A percentile compares a stretch with the other conserved stretches of the same genome.
phyloP scores from a whole-genome alignment of 2,888 invertebrate genomes.

The Dryobotodes eremita region DNA sequence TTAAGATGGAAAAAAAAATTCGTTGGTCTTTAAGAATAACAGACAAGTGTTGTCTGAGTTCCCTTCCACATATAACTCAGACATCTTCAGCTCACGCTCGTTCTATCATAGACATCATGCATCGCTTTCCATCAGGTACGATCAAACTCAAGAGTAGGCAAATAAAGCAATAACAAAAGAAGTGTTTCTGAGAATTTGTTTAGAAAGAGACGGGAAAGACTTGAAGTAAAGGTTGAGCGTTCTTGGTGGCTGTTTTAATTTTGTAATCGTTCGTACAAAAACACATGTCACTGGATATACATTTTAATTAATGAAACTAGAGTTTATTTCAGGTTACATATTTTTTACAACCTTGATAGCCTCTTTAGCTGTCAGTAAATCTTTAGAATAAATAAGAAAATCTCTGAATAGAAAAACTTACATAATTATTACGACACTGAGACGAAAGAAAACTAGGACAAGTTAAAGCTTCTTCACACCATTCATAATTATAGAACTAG shows the following conservation, averaged over 20 bases:
- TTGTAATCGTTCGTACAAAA: not conserved
- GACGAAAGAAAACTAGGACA: constrained; percentile 12
- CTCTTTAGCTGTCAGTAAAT: not conserved
- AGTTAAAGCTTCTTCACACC: not conserved
- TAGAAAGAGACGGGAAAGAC: not conserved
- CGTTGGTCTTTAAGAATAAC: not conserved
- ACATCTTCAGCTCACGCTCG: no score
- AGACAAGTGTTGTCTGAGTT: not conserved
- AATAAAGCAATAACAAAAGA: no score
- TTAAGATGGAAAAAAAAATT: no score
- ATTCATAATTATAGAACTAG: constrained; percentile 34
- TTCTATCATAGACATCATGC: no score
- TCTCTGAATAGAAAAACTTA: not conserved
- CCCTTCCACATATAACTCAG: no score
- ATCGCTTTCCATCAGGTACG: no score
- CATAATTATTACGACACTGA: constrained; percentile 18
- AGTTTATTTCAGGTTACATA: not conserved
- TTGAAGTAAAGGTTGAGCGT: not conserved
- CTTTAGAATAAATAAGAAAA: not conserved
- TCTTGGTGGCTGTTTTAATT: not conserved
- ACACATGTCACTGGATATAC: not conserved
- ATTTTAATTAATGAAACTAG: no score
- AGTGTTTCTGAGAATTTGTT: not conserved
- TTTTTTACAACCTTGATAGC: not conserved
- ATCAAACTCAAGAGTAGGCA: no score